Evolutionary conservation across 1,140 invertebrate genomes (phyloP).

Genomic region (Dolichoris vasculosae): DNA sequence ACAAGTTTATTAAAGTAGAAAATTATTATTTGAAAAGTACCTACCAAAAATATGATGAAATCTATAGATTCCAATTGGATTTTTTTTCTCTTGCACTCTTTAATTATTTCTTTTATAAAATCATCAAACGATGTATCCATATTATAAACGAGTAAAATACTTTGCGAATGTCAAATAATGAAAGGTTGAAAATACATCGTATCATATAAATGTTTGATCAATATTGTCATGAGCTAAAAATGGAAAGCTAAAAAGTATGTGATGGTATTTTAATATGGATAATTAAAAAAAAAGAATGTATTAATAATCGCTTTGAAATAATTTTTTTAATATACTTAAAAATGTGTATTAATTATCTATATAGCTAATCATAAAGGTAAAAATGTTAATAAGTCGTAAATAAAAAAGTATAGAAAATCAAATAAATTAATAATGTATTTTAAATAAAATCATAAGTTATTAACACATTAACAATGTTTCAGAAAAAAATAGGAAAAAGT

Average conservation of each 20-base stretch:
- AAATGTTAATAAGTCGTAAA: no score
- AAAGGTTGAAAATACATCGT: neutral
- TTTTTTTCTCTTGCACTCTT: conserved; percentile 57
- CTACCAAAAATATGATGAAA: conserved; percentile 67
- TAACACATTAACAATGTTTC: no score
- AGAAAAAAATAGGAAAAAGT: no score
- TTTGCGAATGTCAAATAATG: neutral
- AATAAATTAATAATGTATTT: no score
- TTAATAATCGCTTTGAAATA: no score
- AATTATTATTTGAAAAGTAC: conserved; percentile 37
- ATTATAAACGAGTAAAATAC: conserved; percentile 31
- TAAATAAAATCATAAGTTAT: no score
- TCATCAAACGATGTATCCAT: conserved; percentile 63
- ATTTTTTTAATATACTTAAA: no score
- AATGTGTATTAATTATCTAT: no score
- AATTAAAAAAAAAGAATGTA: neutral
- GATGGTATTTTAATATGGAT: neutral
- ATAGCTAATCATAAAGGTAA: no score
- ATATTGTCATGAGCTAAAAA: conserved; percentile 39
- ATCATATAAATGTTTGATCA: conserved; percentile 54
- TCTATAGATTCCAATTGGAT: conserved; percentile 59
- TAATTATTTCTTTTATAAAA: conserved; percentile 60
- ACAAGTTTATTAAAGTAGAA: neutral
- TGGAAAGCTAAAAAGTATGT: no score
- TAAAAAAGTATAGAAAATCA: no score